phyloP scores from a whole-genome alignment of 2,888 invertebrate species.

The Ormyrus rosae region DNA sequence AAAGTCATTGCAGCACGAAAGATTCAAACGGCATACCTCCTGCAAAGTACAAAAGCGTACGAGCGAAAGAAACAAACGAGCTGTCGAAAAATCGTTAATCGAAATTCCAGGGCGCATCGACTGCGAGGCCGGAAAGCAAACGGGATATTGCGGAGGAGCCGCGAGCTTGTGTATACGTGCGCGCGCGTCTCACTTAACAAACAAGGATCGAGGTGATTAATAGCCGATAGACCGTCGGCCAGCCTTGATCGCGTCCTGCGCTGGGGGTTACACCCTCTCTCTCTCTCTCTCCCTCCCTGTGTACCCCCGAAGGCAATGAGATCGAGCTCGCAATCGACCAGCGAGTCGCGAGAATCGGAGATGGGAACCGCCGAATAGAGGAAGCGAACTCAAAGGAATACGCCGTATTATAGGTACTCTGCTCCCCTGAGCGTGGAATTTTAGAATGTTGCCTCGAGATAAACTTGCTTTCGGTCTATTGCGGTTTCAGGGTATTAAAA shows the following conservation, averaged over 20 bases:
- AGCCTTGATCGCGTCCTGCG: constrained; percentile 7
- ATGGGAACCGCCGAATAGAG: constrained; percentile 18
- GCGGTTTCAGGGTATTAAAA: too few species aligned
- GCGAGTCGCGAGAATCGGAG: constrained; percentile 6
- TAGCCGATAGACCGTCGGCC: constrained; percentile 58
- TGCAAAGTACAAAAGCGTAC: not conserved
- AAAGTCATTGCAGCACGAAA: not conserved
- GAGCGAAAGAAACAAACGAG: constrained; percentile 54
- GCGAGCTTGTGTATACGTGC: constrained; percentile 53
- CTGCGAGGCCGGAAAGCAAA: not conserved
- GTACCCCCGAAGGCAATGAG: constrained; percentile 48
- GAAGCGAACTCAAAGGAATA: not conserved
- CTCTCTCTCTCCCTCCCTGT: constrained; percentile 50
- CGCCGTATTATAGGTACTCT: not conserved
- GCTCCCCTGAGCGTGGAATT: constrained; percentile 3
- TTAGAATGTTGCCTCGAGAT: not conserved
- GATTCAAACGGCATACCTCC: too few species aligned
- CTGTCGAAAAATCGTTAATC: constrained; percentile 58
- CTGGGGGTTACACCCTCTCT: constrained; percentile 37
- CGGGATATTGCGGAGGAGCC: constrained; percentile 39
- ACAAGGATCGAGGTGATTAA: constrained; percentile 72
- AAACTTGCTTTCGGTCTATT: too few species aligned
- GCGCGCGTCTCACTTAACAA: constrained; percentile 73
- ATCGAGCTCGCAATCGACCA: constrained; percentile 40
- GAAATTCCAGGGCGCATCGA: constrained; percentile 58